Base-by-base conservation (phyloP, 2,888 invertebrate genomes). In the Caenorhabditis plicata region DNA sequence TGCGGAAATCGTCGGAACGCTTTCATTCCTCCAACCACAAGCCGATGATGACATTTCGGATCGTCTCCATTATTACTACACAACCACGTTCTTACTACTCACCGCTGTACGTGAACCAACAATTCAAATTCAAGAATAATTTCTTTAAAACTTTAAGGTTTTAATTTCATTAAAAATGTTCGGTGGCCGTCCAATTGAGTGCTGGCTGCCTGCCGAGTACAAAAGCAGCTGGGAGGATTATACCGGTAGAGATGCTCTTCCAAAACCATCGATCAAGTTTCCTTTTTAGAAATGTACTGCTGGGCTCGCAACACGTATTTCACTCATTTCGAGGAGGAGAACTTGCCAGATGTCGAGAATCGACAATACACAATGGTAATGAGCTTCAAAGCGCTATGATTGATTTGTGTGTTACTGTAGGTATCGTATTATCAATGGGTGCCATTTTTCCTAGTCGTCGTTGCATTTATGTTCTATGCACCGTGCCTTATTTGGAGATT, bases 1-100 rank as follows among this genome's bases (percentile, higher is more conserved):
- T 58, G 71, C 79, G 22, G 79, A 79, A 53, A 76, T 79, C 7
- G 77, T 77, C 9, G 79, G 79, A 23, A 79, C 79, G 7, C 58
- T 79, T 13, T 77, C 75, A n/a, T 78, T 79, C 53, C 70, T 78
- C 13, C 71, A 74, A 51, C 75, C 73, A 19, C 73, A 75, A 47
- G 64, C 73, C 9, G 80, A 80, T 56, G 80, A 80, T 51, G 80
- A 80, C 56, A 76, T 80, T 29, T 70, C 74, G 38, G 84, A 84
- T 70, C 73, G 84, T 31, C 74, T 84, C 57, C 83, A 81, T 71
- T 84, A 84, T 64, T 82, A 83, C 50, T 84, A 84, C 76, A 84
- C 83, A n/a, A 82, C 82, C 45, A 83, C 84, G 49, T 81, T 84
- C 54, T 79, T 84, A 58, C 80, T 84, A 52, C 80, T 84, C 45